Evolutionary conservation across 2,113 vertebrate species (phyloP).

Genomic region (Semnopithecus entellus): DNA sequence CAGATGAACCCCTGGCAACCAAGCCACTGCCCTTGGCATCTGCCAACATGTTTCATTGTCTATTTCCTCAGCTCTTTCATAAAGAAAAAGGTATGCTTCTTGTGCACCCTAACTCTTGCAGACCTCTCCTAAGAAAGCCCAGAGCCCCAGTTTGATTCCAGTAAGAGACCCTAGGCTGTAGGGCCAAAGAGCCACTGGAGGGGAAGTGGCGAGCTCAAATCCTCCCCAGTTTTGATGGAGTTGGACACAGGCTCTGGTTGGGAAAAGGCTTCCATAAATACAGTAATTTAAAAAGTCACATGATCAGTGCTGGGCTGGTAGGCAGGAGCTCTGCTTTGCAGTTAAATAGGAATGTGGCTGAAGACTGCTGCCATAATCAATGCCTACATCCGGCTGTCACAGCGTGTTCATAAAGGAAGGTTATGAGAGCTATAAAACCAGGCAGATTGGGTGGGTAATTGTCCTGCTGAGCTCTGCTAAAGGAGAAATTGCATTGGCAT

Average conservation of each 20-base stretch:
- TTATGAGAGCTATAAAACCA: conserved; percentile 64
- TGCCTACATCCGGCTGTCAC: conserved; percentile 45
- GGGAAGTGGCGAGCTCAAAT: not conserved
- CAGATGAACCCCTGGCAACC: not conserved
- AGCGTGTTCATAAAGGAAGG: conserved; percentile 61
- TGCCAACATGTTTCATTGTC: conserved; percentile 42
- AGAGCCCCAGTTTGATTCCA: not conserved
- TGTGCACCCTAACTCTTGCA: not conserved
- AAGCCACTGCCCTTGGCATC: conserved; percentile 36
- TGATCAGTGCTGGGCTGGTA: conserved; percentile 33
- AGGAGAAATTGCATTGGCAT: conserved; percentile 55
- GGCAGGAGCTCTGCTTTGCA: conserved; percentile 50
- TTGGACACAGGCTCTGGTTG: conserved; percentile 30
- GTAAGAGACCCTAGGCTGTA: not conserved
- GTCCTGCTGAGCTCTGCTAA: conserved; percentile 52
- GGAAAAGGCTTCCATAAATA: conserved; percentile 63
- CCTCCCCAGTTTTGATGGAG: not conserved
- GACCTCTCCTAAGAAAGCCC: conserved; percentile 23
- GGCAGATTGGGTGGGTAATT: conserved; percentile 63
- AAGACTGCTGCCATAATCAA: conserved; percentile 60
- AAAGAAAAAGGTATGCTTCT: not conserved
- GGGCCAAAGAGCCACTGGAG: not conserved
- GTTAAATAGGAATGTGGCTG: conserved; percentile 59
- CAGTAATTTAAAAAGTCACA: conserved; percentile 60
- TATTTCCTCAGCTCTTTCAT: conserved; percentile 35